A percentile compares a stretch with the other conserved stretches of the same genome.
These are phyloP conservation scores for Cydia amplana DNA, from an alignment of 1,140 invertebrate species.

Conservation along the genomic window DNA sequence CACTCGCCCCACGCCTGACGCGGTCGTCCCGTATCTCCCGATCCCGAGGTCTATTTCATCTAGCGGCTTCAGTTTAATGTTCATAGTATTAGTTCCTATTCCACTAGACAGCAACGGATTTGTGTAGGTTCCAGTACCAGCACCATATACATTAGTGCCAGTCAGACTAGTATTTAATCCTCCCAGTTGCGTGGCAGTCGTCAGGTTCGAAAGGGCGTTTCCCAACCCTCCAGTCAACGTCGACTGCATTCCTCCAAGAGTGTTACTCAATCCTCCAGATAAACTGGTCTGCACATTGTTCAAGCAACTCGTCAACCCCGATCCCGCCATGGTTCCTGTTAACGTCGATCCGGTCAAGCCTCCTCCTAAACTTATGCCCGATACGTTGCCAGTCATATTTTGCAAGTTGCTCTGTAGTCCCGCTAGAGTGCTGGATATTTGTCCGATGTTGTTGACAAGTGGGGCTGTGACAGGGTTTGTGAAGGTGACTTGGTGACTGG, in stretches of 20 bases:
- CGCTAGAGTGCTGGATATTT: conserved; percentile 75
- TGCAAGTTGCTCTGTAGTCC: conserved; percentile 76
- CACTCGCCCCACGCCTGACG: conserved; percentile 77
- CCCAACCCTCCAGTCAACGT: conserved; percentile 66
- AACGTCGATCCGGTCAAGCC: conserved; percentile 61
- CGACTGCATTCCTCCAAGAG: conserved; percentile 69
- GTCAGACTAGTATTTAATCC: conserved; percentile 74
- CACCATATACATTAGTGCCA: conserved; percentile 69
- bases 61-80: conserved; percentile 83
- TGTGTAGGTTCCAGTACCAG: conserved; percentile 81
- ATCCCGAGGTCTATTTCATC: conserved; percentile 84
- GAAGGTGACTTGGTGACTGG: conserved; percentile 79
- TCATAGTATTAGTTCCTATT: conserved; percentile 78
- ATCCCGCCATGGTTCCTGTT: conserved; percentile 65
- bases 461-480: conserved; percentile 78
- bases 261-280: conserved; percentile 66
- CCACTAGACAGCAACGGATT: conserved; percentile 80
- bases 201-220: conserved; percentile 71
- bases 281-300: conserved; percentile 74
- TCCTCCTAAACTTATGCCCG: conserved; percentile 65
- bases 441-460: conserved; percentile 75
- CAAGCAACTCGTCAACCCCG: conserved; percentile 67
- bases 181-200: conserved; percentile 74
- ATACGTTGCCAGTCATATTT: conserved; percentile 70
- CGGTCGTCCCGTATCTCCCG: conserved; percentile 76